Conservation (phyloP, 2,797 vertebrate species). For the Phalanger gymnotis region DNA sequence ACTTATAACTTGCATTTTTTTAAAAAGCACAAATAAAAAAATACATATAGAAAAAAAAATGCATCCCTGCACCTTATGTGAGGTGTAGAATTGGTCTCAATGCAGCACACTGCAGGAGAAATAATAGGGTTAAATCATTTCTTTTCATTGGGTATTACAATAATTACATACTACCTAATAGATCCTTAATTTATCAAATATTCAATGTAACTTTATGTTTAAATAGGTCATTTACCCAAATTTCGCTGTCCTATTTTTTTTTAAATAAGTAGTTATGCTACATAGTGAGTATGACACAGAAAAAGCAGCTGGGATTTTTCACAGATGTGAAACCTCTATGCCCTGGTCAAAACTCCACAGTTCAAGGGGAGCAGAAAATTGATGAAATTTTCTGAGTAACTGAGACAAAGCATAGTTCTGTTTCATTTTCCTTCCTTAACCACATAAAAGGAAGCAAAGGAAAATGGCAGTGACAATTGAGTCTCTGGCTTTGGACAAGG, state of each 20-base stretch:
- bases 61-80: neutral
- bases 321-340: slow-evolving; percentile 48
- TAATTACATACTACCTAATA: slow-evolving; percentile 31
- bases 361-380: slow-evolving; percentile 33
- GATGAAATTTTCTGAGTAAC: slow-evolving; percentile 41
- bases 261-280: slow-evolving; percentile 34
- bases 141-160: slow-evolving; percentile 32
- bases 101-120: slow-evolving; percentile 35
- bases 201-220: slow-evolving; percentile 40
- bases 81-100: neutral
- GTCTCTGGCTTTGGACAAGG: neutral
- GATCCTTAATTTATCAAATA: neutral
- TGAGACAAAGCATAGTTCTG: neutral
- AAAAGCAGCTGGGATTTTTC: slow-evolving; percentile 31
- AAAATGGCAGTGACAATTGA: neutral
- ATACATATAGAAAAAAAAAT: slow-evolving; percentile 30
- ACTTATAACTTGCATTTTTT: neutral
- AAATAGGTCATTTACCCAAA: slow-evolving; percentile 47
- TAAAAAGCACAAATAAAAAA: slow-evolving; percentile 33
- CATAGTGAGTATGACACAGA: slow-evolving; percentile 37
- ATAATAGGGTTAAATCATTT: slow-evolving; percentile 31
- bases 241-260: slow-evolving; percentile 26
- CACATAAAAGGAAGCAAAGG: neutral
- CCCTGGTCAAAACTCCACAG: slow-evolving; percentile 14
- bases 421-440: neutral